phyloP scores from a whole-genome alignment of 1,140 invertebrate species.

The Zaprionus vittiger region DNA sequence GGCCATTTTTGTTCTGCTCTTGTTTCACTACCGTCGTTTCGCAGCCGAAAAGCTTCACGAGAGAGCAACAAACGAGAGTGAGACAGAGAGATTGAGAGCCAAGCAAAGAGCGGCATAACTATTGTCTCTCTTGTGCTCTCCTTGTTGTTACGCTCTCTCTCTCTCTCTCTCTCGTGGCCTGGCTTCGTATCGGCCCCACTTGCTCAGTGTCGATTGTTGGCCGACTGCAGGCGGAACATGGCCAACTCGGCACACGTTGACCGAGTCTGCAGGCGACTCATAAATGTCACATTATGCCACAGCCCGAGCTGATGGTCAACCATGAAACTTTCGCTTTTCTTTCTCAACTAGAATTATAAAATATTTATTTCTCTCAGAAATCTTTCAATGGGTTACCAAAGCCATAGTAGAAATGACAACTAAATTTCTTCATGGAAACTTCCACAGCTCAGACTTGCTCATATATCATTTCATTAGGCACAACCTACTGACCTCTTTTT shows the following conservation, averaged over 20 bases:
- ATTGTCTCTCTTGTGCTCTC: not conserved
- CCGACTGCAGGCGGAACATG: constrained; percentile 14
- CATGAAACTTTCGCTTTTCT: not conserved
- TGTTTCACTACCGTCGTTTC: constrained; percentile 46
- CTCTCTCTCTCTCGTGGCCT: not conserved
- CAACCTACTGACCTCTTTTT: not conserved
- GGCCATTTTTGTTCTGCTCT: constrained; percentile 3
- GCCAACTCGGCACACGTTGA: constrained; percentile 10
- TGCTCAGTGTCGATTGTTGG: constrained; percentile 25
- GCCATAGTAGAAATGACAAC: not conserved
- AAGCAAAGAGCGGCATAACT: not conserved
- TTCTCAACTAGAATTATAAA: not conserved
- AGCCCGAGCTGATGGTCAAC: not conserved
- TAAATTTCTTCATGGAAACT: not conserved
- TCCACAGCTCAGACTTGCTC: not conserved
- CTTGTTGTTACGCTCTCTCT: not conserved
- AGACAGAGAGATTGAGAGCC: constrained; percentile 4
- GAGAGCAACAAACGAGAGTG: not conserved
- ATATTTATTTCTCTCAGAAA: constrained; percentile 2
- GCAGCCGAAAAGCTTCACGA: constrained; percentile 36
- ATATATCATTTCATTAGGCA: not conserved
- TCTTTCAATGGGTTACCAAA: not conserved
- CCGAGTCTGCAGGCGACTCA: constrained; percentile 4
- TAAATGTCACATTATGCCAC: constrained; percentile 19
- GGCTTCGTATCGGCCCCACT: not conserved